Conservation (phyloP, 2,888 invertebrate genomes). For the Zaprionus lineosus region DNA sequence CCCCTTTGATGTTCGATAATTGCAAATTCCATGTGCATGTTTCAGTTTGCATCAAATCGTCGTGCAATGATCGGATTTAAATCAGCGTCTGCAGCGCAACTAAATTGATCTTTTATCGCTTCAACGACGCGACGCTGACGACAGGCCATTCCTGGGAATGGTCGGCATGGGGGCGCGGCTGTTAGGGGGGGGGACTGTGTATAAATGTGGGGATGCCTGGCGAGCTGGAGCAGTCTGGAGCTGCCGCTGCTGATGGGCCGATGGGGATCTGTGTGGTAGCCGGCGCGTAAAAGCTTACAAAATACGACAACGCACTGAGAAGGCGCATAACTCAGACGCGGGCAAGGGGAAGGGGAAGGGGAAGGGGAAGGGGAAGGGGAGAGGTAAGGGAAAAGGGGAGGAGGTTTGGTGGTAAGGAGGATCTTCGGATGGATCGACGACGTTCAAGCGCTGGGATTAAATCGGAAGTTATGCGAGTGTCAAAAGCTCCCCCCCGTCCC, state of each 20-base stretch:
- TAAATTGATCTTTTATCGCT: constrained; percentile 82
- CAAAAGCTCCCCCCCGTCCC: constrained; percentile 49
- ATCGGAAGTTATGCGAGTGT: constrained; percentile 79
- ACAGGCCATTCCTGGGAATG: neutral
- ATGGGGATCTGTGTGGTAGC: constrained; percentile 59
- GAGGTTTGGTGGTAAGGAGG: neutral
- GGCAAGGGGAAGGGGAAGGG: neutral
- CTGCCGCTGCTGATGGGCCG: no score
- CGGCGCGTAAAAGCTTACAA: constrained; percentile 76
- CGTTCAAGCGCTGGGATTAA: constrained; percentile 74
- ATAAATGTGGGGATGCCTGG: no score
- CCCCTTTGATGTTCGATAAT: constrained; percentile 81
- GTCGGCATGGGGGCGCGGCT: neutral
- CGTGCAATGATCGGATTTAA: constrained; percentile 81
- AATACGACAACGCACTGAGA: constrained; percentile 76
- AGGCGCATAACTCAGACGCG: constrained; percentile 67
- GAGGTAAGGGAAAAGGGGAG: neutral
- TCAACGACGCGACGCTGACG: constrained; percentile 56
- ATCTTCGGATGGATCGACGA: constrained; percentile 48
- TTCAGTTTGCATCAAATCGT: constrained; percentile 77
- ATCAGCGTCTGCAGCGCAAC: constrained; percentile 80
- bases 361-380: constrained; percentile 8
- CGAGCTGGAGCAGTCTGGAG: no score
- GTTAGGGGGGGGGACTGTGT: no score
- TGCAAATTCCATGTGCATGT: constrained; percentile 81